phyloP scores from a whole-genome alignment of 2,888 invertebrate genomes.

The Cerastoderma edule region DNA sequence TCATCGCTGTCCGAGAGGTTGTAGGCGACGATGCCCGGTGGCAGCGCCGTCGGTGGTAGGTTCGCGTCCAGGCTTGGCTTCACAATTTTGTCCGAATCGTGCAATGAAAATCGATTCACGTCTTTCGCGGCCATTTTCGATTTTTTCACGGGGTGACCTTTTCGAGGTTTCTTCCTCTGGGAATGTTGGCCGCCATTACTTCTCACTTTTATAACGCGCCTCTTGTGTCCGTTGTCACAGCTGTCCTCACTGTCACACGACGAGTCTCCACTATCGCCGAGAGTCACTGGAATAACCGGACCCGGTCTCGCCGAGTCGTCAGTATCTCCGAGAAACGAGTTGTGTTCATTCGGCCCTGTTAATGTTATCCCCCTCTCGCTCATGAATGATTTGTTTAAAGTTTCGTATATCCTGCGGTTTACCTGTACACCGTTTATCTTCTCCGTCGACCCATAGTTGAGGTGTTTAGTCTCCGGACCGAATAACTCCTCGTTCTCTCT shows the following conservation, averaged over 20 bases:
- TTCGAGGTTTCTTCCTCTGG: neutral
- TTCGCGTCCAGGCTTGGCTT: neutral
- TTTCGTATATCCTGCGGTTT: neutral
- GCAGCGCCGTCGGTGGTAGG: neutral
- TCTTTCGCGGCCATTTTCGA: neutral
- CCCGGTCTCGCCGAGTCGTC: too few relatives aligned
- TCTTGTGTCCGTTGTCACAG: too few relatives aligned
- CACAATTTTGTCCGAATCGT: neutral
- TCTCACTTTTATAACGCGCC: neutral
- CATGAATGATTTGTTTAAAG: constrained; percentile 6
- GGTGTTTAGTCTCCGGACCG: constrained; percentile 32
- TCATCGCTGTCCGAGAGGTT: constrained; percentile 5
- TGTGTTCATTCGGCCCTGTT: too few relatives aligned
- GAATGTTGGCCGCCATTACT: neutral
- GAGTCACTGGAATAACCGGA: too few relatives aligned
- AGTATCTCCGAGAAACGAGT: too few relatives aligned
- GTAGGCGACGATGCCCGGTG: neutral
- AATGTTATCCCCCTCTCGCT: too few relatives aligned
- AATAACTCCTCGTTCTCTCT: constrained; percentile 36
- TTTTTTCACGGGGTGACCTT: constrained; percentile 9
- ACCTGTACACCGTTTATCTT: neutral
- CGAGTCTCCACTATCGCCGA: too few relatives aligned
- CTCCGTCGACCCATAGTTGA: constrained; percentile 29
- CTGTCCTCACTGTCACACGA: too few relatives aligned
- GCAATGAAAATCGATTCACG: too few relatives aligned